Evolutionary conservation across 2,113 vertebrate species (phyloP), one percentile per base, ranked within the genome.

Genomic region (Todiramphus saurophagus): DNA sequence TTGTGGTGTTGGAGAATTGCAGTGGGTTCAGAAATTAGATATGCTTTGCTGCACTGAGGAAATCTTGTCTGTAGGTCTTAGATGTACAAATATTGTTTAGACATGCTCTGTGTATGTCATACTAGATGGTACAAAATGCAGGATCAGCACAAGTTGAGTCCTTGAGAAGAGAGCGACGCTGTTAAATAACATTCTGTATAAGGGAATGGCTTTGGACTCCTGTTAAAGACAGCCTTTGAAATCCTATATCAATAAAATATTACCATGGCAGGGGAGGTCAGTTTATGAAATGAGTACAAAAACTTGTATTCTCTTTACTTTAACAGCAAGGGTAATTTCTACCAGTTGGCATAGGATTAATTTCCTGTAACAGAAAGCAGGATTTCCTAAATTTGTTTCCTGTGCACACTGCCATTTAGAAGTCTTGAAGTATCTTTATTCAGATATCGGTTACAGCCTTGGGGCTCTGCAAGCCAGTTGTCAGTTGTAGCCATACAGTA

Each of bases 361-460:
- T 98, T 98, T 99, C 98, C 98, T 98, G 97, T 97, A 79, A 97
- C 96, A 97, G 98, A 98, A 98, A 98, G 98, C 98, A 97, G 97
- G 97, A 98, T 98, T 98, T 98, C 98, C 98, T 98, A 97, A 97
- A 98, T 98, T 98, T 98, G 98, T 98, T 98, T 98, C 97, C 97
- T 97, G 97, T 97, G 96, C 91, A 64, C 15, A 27, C 96, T 96
- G 97, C 84, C 80, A 75, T 87, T 73, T 87, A 97, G 92, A 68
- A 94, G 87, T 92, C 91, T 94, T 91, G 93, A 95, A 94, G 87
- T 96, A 96, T 96, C 95, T 97, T 96, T 97, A 93, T 97, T 97
- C 97, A 97, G 97, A 39, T 95, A 96, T 98, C 87, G 2, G 77
- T 98, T 98, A 95, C 96, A 95, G 97, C 97, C 97, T 63, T 64